These are phyloP conservation scores for Leptura quadrifasciata DNA, from an alignment of 2,888 invertebrate species.

Conservation along the genomic window DNA sequence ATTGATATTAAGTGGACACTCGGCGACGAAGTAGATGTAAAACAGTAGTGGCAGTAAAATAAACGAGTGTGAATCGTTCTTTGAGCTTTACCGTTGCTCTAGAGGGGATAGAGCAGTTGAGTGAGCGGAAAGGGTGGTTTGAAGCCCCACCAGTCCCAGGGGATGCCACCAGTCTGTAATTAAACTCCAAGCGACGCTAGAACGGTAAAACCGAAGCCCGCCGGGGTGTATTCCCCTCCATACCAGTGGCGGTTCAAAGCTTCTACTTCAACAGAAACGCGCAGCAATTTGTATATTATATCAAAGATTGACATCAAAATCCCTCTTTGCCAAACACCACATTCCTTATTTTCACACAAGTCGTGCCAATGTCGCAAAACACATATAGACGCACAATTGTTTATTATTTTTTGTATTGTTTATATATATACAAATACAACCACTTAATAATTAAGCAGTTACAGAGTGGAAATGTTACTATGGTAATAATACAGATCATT, in stretches of 20 bases:
- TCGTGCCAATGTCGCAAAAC: too few relatives aligned
- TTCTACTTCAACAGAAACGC: slow-evolving; percentile 17
- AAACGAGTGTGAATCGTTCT: slow-evolving; percentile 58
- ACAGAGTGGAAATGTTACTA: too few relatives aligned
- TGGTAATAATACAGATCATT: too few relatives aligned
- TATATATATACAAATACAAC: too few relatives aligned
- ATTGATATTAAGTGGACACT: slow-evolving; percentile 31
- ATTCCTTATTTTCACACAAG: slow-evolving; percentile 17
- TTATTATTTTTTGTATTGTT: too few relatives aligned
- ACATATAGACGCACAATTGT: too few relatives aligned
- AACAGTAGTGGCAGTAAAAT: slow-evolving; percentile 37
- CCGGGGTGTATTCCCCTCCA: slow-evolving; percentile 65
- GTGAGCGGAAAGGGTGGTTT: slow-evolving; percentile 62
- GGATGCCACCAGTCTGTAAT: slow-evolving; percentile 73
- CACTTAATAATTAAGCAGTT: too few relatives aligned
- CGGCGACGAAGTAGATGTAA: slow-evolving; percentile 32
- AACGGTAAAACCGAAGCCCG: slow-evolving; percentile 62
- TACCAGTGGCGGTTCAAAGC: slow-evolving; percentile 48
- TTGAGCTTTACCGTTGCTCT: slow-evolving; percentile 60
- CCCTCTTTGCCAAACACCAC: slow-evolving; percentile 21
- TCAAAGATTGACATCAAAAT: slow-evolving; percentile 35
- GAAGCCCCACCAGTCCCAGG: slow-evolving; percentile 71
- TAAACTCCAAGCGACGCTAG: slow-evolving; percentile 70
- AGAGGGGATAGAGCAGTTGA: slow-evolving; percentile 56
- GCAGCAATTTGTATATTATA: slow-evolving; percentile 37